Evolutionary conservation across 2,797 vertebrate genomes (phyloP), one percentile per base, ranked within the genome.

Genomic region (Rhynchotus rufescens): DNA sequence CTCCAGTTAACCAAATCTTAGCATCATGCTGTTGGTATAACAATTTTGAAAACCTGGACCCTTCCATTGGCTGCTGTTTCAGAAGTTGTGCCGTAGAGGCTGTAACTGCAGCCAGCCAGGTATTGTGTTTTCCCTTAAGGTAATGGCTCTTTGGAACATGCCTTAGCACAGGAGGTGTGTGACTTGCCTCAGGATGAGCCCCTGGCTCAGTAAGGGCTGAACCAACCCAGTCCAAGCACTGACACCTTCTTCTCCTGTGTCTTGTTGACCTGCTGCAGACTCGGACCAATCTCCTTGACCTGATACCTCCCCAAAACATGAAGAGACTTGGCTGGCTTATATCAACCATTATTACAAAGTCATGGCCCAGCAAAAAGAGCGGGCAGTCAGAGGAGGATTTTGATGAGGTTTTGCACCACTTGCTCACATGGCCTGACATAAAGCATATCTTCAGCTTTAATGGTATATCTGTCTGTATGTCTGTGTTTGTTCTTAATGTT

Each of bases 31-130:
- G 8, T 79, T 75, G 84, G 1, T 91, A 96, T 2, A 47, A 84
- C 17, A 4, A 59, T 0, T 85, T 98, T 17, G 17, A 4, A 3
- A 0, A 1, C 2, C 74, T 96, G 2, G 85, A 97, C 49, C 90
- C 97, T 85, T 92, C 97, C 22, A 95, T 99, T 81, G 92, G 83
- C 8, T 84, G 52, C 45, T 97, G 96, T 86, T 96, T 99, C 71
- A 97, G 98, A 94, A 98, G 68, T 12, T 99, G 99, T 96, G 98
- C 98, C 79, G 96, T 98, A 8, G 98, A 99, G 72, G 98, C 99
- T 15, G 98, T 99, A 9, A 96, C 97, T 51, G 82, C 36, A 1
- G 96, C 98, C 81, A 99, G 98, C 87, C 98, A 99, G 98, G 99
- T 99, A 98, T 10, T 10, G 34, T 56, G 5, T 49, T 60, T 45